Percentiles rank a stretch among this genome's conserved stretches.
These are phyloP conservation scores for Xestia xanthographa DNA, from an alignment of 2,888 invertebrate species.

Conservation along the genomic window DNA sequence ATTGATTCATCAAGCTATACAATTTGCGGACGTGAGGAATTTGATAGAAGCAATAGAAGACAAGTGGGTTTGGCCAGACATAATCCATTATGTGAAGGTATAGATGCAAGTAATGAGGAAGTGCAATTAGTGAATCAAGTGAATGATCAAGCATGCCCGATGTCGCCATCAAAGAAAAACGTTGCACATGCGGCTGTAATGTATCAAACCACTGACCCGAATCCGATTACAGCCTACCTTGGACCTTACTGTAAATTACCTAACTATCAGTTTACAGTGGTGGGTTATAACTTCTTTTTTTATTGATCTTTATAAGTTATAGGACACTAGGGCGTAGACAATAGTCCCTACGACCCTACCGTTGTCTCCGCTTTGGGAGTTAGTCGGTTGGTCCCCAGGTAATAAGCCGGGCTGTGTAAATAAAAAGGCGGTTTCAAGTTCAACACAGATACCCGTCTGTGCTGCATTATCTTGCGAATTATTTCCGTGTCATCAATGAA, in stretches of 20 bases:
- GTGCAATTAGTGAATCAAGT: constrained; percentile 24
- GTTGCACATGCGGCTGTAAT: constrained; percentile 35
- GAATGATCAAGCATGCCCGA: constrained; percentile 29
- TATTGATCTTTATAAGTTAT: neutral
- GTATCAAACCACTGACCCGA: constrained; percentile 21
- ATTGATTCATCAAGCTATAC: constrained; percentile 52
- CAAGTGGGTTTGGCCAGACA: constrained; percentile 8
- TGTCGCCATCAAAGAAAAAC: constrained; percentile 41
- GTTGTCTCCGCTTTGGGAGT: neutral
- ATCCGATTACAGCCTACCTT: constrained; percentile 14
- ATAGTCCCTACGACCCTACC: too few relatives aligned
- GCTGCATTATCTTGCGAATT: neutral
- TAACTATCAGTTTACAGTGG: constrained; percentile 44
- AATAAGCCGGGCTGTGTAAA: neutral
- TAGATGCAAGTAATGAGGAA: constrained; percentile 25
- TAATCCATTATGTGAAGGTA: constrained; percentile 41
- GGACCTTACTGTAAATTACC: constrained; percentile 39
- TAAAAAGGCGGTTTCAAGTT: neutral
- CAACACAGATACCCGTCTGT: neutral
- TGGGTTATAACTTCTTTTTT: constrained; percentile 38
- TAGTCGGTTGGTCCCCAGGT: neutral
- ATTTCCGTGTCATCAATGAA: neutral
- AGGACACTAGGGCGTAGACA: too few relatives aligned
- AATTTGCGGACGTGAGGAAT: constrained; percentile 6
- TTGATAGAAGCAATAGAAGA: neutral